Percentiles rank a stretch among this genome's conserved stretches.
These are phyloP conservation scores for Sinelater perroti DNA, from an alignment of 2,888 invertebrate species.

Conservation along the genomic window DNA sequence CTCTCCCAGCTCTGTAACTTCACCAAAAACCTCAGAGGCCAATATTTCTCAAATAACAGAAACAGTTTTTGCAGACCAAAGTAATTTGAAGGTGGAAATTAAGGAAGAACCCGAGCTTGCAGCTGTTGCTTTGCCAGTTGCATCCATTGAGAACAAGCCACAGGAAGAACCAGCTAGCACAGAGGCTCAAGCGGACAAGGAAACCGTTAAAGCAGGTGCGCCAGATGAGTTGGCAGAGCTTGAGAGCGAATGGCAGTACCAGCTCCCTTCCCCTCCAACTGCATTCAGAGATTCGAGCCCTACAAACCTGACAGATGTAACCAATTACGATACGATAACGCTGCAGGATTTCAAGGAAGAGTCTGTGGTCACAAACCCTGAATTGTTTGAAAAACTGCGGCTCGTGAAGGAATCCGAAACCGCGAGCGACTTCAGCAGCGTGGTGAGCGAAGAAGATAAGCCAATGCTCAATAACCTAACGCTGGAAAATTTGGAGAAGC, in stretches of 20 bases:
- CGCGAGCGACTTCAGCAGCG: constrained; percentile 48
- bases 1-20: no score
- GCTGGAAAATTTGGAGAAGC: constrained; percentile 58
- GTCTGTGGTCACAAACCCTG: constrained; percentile 58
- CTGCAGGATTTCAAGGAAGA: constrained; percentile 46
- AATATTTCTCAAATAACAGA: neutral
- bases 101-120: neutral
- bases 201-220: constrained; percentile 1
- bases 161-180: neutral
- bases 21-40: neutral
- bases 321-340: constrained; percentile 46
- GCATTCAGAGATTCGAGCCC: constrained; percentile 64
- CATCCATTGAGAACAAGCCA: neutral
- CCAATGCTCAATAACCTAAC: constrained; percentile 56
- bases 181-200: no score
- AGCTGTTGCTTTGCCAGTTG: no score
- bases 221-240: constrained; percentile 44
- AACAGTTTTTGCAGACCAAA: neutral
- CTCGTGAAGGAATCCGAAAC: constrained; percentile 51
- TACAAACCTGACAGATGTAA: constrained; percentile 44
- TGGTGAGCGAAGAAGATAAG: constrained; percentile 47
- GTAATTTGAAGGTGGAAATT: neutral
- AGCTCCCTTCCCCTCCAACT: constrained; percentile 68
- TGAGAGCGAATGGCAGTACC: constrained; percentile 64
- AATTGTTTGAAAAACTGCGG: constrained; percentile 57